A percentile compares a stretch with the other conserved stretches of the same genome.
These are phyloP conservation scores for Heliconius hewitsoni DNA, from an alignment of 1,140 invertebrate species.

Conservation along the genomic window DNA sequence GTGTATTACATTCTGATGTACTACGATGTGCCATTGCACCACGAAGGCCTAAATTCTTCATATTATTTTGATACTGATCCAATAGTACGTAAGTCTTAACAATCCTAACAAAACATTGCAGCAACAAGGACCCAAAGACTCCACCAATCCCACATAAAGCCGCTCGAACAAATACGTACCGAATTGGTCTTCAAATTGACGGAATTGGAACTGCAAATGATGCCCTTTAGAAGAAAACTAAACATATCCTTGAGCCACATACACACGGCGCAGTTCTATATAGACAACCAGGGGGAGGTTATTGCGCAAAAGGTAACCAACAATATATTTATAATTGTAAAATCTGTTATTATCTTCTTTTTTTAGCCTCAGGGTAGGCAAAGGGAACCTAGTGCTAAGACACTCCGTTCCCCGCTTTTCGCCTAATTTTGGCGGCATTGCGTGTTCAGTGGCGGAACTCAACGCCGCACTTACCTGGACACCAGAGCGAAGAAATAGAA, in stretches of 20 bases:
- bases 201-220: slow-evolving; percentile 86
- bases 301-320: slow-evolving; percentile 84
- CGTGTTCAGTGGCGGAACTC: too few species aligned
- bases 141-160: slow-evolving; percentile 84
- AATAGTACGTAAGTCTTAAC: not conserved
- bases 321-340: not conserved
- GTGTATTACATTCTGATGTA: too few species aligned
- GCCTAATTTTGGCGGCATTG: too few species aligned
- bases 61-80: not conserved
- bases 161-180: slow-evolving; percentile 86
- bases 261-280: slow-evolving; percentile 87
- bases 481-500: too few species aligned
- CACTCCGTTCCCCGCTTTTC: too few species aligned
- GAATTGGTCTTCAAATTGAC: slow-evolving; percentile 88
- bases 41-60: not conserved
- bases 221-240: slow-evolving; percentile 85
- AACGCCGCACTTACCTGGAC: too few species aligned
- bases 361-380: too few species aligned
- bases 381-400: too few species aligned
- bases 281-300: slow-evolving; percentile 87
- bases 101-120: slow-evolving; percentile 43
- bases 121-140: slow-evolving; percentile 84
- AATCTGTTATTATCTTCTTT: not conserved
- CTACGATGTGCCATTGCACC: too few species aligned
- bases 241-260: slow-evolving; percentile 88